Percentiles rank a stretch among this genome's conserved stretches.
These are phyloP conservation scores for Sclerurus mexicanus DNA, from an alignment of 2,113 vertebrate genomes.

Conservation along the genomic window DNA sequence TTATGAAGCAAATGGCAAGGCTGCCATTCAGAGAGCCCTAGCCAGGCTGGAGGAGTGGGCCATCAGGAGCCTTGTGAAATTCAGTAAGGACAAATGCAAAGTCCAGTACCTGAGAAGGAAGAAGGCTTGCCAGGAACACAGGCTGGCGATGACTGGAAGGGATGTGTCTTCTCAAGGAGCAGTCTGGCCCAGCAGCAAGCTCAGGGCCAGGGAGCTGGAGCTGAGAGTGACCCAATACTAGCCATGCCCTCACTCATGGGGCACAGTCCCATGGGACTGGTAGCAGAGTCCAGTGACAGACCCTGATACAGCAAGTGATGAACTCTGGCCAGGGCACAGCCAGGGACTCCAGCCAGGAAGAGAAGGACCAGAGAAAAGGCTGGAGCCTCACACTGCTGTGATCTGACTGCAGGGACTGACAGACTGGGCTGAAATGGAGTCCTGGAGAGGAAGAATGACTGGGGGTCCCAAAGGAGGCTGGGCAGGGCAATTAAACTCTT, in stretches of 20 bases:
- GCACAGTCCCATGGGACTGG: too few relatives aligned
- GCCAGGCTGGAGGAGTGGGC: neutral
- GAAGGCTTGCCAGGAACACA: neutral
- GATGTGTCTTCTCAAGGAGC: neutral
- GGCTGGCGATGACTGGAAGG: neutral
- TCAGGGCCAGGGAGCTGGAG: neutral
- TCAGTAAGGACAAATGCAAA: neutral
- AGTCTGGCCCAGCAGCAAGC: neutral
- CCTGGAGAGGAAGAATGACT: neutral
- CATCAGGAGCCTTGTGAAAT: neutral
- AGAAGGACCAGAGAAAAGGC: neutral
- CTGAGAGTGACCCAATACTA: neutral
- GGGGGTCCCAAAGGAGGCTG: neutral
- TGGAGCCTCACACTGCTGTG: neutral
- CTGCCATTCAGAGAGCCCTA: conserved; percentile 9
- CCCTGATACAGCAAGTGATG: neutral
- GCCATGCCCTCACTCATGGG: fast-evolving
- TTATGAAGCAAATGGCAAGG: conserved; percentile 3
- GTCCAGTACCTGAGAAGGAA: neutral
- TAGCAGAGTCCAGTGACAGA: fast-evolving
- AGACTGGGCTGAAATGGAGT: neutral
- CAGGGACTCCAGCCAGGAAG: neutral
- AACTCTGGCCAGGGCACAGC: fast-evolving
- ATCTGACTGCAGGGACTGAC: neutral
- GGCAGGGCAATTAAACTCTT: neutral